phyloP scores from a whole-genome alignment of 2,888 invertebrate species.

The Eupeodes luniger region DNA sequence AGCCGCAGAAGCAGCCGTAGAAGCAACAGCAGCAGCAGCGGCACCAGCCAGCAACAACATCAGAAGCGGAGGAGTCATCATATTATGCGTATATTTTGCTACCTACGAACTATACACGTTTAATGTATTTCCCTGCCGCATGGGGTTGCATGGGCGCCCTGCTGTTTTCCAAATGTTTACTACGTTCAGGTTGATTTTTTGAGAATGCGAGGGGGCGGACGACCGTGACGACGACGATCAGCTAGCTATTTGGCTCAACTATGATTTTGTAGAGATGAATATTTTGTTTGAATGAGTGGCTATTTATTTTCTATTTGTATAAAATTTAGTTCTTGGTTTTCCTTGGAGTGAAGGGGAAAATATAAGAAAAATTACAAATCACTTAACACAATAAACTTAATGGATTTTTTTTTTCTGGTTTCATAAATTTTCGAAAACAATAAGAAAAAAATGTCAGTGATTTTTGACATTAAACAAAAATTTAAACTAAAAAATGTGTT shows the following conservation, averaged over 20 bases:
- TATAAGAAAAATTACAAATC: background rate
- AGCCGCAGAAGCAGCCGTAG: conserved; percentile 22
- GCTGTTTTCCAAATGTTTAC: conserved; percentile 68
- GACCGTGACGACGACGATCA: conserved; percentile 44
- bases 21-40: conserved; percentile 37
- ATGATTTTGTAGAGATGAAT: conserved; percentile 49
- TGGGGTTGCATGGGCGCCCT: conserved; percentile 55
- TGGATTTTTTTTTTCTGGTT: background rate
- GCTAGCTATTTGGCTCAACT: conserved; percentile 41
- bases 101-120: conserved; percentile 22
- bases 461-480: background rate
- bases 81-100: conserved; percentile 59
- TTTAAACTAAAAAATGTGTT: background rate
- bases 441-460: background rate
- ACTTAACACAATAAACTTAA: conserved; percentile 3
- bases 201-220: conserved; percentile 46
- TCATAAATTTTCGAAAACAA: background rate
- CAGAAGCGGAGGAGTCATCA: conserved; percentile 72
- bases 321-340: conserved; percentile 55
- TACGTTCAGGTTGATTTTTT: conserved; percentile 70
- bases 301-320: conserved; percentile 53
- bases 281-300: conserved; percentile 55
- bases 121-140: conserved; percentile 1
- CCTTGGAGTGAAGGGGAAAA: background rate
- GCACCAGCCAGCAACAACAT: conserved; percentile 36